These are phyloP conservation scores for Lasaia peninsularis DNA, from an alignment of 1,140 invertebrate species.

Conservation along the genomic window DNA sequence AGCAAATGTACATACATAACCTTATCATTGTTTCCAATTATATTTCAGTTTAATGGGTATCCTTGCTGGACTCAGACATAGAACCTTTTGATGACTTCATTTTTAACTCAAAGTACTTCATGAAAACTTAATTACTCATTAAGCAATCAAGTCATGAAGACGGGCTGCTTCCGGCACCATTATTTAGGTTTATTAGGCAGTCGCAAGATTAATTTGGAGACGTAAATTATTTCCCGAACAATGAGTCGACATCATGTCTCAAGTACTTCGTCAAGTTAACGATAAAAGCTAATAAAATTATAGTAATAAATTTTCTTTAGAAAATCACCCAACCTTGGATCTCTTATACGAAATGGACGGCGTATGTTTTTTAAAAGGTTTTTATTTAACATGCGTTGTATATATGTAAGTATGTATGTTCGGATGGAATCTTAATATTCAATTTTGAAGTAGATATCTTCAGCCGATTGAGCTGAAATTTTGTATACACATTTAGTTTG, in stretches of 20 bases:
- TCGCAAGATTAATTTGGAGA: slow-evolving; percentile 1
- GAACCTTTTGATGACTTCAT: too few species aligned
- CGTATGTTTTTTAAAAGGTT: neutral
- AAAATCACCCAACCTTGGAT: neutral
- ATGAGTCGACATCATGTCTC: slow-evolving; percentile 11
- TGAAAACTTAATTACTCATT: neutral
- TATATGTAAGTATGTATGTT: too few species aligned
- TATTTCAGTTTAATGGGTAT: too few species aligned
- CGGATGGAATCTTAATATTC: too few species aligned
- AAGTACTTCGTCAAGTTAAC: slow-evolving; percentile 1
- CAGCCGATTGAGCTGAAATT: too few species aligned
- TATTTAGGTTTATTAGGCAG: slow-evolving; percentile 12
- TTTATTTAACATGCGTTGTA: too few species aligned
- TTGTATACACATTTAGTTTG: too few species aligned
- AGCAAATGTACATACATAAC: too few species aligned
- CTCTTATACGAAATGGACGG: neutral
- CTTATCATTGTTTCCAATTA: too few species aligned
- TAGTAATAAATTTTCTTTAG: slow-evolving; percentile 27
- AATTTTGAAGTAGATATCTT: too few species aligned
- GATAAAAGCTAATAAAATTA: slow-evolving; percentile 22
- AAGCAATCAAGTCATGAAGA: neutral
- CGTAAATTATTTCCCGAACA: neutral
- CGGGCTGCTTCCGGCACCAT: neutral
- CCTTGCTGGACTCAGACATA: too few species aligned
- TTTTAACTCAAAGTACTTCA: too few species aligned